Evolutionary conservation across 2,888 invertebrate genomes (phyloP).

Genomic region (Heliconius cydno): DNA sequence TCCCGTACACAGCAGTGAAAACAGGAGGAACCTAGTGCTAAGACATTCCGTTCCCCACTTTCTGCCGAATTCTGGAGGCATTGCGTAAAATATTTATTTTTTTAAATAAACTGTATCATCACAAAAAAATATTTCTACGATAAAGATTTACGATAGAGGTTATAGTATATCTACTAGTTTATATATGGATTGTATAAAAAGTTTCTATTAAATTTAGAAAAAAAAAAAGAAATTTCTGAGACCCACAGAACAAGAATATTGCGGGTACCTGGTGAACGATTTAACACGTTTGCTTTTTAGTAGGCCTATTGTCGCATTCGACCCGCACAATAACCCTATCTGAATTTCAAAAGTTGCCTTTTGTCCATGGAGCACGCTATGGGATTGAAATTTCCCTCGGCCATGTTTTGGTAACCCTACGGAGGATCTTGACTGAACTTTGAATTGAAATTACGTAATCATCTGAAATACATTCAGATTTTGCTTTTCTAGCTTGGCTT

Average conservation of each 20-base stretch:
- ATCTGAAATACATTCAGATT: slow-evolving; percentile 57
- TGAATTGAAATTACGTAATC: slow-evolving; percentile 73
- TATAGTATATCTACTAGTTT: neutral
- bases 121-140: too few relatives aligned
- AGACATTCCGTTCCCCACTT: too few relatives aligned
- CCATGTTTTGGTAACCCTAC: slow-evolving; percentile 56
- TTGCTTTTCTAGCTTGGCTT: slow-evolving; percentile 52
- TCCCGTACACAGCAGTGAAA: too few relatives aligned
- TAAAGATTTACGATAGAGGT: too few relatives aligned
- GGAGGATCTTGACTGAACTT: slow-evolving; percentile 58
- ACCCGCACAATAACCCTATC: slow-evolving; percentile 56
- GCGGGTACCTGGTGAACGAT: slow-evolving; percentile 40
- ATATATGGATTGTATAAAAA: neutral
- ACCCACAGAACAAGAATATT: slow-evolving; percentile 16
- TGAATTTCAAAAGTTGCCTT: slow-evolving; percentile 64
- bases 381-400: slow-evolving; percentile 49
- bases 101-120: too few relatives aligned
- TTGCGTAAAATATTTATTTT: too few relatives aligned
- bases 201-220: neutral
- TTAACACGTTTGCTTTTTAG: slow-evolving; percentile 53
- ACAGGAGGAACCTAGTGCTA: too few relatives aligned
- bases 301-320: slow-evolving; percentile 53
- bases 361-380: slow-evolving; percentile 51
- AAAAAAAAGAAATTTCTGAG: neutral
- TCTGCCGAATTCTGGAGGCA: too few relatives aligned